phyloP scores from a whole-genome alignment of 2,888 invertebrate genomes.

The Phengaris alcon region DNA sequence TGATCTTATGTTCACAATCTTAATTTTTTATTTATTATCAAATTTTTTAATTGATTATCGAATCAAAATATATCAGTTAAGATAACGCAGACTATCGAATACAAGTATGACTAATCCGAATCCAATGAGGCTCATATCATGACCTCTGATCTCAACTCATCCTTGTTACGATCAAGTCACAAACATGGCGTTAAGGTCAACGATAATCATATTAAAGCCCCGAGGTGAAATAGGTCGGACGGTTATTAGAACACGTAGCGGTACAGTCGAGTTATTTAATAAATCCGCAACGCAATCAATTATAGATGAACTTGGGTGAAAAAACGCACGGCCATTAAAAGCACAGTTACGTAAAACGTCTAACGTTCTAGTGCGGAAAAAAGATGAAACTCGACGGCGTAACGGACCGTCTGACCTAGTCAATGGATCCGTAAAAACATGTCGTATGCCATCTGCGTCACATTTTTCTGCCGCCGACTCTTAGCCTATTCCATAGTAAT shows the following conservation, averaged over 20 bases:
- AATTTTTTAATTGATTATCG: too few relatives aligned
- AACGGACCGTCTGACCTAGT: conserved; percentile 31
- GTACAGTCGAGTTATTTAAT: conserved; percentile 42
- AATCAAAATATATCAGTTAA: too few relatives aligned
- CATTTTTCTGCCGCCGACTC: conserved; percentile 4
- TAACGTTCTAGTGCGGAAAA: conserved; percentile 59
- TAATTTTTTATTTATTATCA: too few relatives aligned
- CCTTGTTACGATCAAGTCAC: conserved; percentile 15
- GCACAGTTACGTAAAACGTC: conserved; percentile 74
- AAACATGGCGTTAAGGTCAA: conserved; percentile 24
- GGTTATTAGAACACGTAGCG: conserved; percentile 37
- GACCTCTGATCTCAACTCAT: conserved; percentile 5
- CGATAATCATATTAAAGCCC: conserved; percentile 34
- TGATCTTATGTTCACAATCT: too few relatives aligned
- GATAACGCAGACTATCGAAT: not conserved
- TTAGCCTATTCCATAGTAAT: not conserved
- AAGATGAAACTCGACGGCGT: conserved; percentile 41
- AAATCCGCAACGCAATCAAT: conserved; percentile 56
- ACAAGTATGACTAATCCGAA: conserved; percentile 18
- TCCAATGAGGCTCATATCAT: conserved; percentile 8
- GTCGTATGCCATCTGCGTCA: conserved; percentile 19
- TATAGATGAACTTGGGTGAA: conserved; percentile 59
- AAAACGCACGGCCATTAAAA: conserved; percentile 71
- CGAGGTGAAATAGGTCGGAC: conserved; percentile 38
- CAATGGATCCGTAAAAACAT: conserved; percentile 27